Evolutionary conservation across 2,113 vertebrate genomes (phyloP), one percentile per base, ranked within the genome.

Genomic region (Dasyornis broadbenti): DNA sequence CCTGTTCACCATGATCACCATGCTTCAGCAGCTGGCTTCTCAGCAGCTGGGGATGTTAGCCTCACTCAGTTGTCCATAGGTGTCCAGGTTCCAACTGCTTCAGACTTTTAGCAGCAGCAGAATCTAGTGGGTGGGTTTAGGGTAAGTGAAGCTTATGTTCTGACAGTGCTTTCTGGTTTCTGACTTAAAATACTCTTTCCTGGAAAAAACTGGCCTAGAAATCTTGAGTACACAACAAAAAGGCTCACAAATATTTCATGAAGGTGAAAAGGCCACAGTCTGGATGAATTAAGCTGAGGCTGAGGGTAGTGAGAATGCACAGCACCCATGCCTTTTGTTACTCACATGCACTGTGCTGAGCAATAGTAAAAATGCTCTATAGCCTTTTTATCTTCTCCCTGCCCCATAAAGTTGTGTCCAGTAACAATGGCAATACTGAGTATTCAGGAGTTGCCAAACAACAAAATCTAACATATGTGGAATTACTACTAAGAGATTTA

Each of bases 281-380:
- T 71, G 27, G 40, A 82, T 76, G 27, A 68, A 75, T 76, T 19
- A 35, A 22, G 7, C 63, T 86, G 56, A 90, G 12, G 73, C 33
- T 0, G 0, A 31, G 4, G 1, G 37, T 24, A 44, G 31, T 31
- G 19, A 75, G 63, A 68, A 45, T 65, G n/a, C 33, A 76, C 33
- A 82, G 40, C 24, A 37, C 16, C 69, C 11, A 0, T 12, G 12
- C 10, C 10, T 90, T 90, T 83, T 40, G 59, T 61, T 26, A 69
- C 19, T 49, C n/a, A 65, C 7, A 26, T 23, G 15, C 13, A 63
- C 40, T 68, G 23, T 5, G 6, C 49, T 44, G 31, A 92, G 28
- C 54, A 72, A 37, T 50, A 56, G 40, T 37, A 65, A 80, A 81
- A 80, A 82, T 31, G 13, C 23, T 72, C 31, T 33, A 3, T 7